Conservation (phyloP, 2,797 vertebrate genomes). For the Passerculus sandwichensis region DNA sequence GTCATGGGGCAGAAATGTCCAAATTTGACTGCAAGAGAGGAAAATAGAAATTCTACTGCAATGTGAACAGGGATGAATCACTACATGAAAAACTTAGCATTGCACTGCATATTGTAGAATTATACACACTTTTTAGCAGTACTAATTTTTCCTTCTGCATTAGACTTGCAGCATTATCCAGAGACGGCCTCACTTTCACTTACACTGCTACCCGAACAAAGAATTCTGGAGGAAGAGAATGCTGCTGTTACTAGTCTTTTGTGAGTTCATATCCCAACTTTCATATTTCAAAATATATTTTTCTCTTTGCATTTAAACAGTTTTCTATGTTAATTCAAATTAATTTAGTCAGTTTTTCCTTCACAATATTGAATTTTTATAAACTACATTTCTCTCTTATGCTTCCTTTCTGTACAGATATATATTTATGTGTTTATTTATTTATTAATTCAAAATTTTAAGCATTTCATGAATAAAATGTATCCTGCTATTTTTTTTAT, state of each 20-base stretch:
- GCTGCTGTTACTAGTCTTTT: neutral
- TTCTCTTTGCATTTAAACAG: neutral
- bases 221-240: neutral
- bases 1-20: neutral
- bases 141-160: neutral
- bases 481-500: constrained; percentile 65
- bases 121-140: neutral
- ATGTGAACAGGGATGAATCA: neutral
- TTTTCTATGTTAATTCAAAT: neutral
- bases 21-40: neutral
- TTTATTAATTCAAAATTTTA: constrained; percentile 68
- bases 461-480: constrained; percentile 67
- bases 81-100: neutral
- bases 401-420: constrained; percentile 54
- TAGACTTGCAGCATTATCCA: neutral
- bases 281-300: neutral
- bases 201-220: neutral
- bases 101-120: neutral
- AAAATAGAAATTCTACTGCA: neutral
- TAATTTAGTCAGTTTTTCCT: neutral
- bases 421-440: constrained; percentile 61
- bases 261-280: neutral
- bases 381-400: neutral
- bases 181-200: neutral
- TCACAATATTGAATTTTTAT: constrained; percentile 19